Evolutionary conservation across 2,888 invertebrate species (phyloP).

Genomic region (Drosophila setosimentum): DNA sequence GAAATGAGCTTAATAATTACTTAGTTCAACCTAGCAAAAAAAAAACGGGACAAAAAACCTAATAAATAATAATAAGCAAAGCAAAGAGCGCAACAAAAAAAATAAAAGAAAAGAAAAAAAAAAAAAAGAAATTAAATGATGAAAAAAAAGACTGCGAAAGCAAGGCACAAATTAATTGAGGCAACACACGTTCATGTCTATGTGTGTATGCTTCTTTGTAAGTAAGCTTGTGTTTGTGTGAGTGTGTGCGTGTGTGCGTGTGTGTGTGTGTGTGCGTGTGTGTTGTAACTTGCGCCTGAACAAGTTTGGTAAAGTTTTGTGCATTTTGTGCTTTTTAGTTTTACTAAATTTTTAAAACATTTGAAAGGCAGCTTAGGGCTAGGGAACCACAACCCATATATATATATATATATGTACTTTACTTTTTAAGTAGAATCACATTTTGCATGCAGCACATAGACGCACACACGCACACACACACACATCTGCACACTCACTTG

Average conservation of each 20-base stretch:
- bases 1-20: conserved; percentile 71
- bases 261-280: conserved; percentile 1
- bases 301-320: conserved; percentile 51
- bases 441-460: conserved; percentile 17
- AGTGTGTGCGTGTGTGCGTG: not conserved
- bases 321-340: conserved; percentile 45
- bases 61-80: conserved; percentile 53
- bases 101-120: conserved; percentile 6
- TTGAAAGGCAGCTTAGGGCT: conserved; percentile 41
- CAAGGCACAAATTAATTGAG: conserved; percentile 50
- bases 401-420: not conserved
- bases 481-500: not conserved
- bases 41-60: conserved; percentile 27
- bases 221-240: not conserved
- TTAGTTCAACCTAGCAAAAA: conserved; percentile 31
- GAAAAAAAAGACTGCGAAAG: conserved; percentile 29
- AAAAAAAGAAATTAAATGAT: not conserved
- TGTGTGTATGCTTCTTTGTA: not conserved
- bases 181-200: conserved; percentile 42
- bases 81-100: conserved; percentile 26
- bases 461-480: conserved; percentile 13
- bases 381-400: conserved; percentile 14
- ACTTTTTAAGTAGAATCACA: conserved; percentile 16
- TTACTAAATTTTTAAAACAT: conserved; percentile 63
- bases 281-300: conserved; percentile 27